Percentiles rank a stretch among this genome's conserved stretches.
phyloP scores from a whole-genome alignment of 2,797 vertebrate genomes.

The Xiphophorus birchmanni region DNA sequence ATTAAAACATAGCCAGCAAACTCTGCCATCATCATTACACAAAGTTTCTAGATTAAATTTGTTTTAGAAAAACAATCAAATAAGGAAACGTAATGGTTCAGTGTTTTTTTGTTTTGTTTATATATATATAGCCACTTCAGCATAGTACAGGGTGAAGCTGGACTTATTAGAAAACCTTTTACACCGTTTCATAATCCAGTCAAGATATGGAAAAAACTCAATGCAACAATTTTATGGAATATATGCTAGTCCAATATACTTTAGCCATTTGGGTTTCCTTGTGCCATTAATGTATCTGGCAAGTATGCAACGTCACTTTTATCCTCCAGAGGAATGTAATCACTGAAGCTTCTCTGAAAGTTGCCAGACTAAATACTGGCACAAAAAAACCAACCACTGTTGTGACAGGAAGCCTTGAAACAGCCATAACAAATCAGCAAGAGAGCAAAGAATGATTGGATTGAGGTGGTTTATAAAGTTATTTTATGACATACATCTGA shows the following conservation, averaged over 20 bases:
- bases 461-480: constrained; percentile 58
- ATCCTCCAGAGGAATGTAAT: constrained; percentile 54
- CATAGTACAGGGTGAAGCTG: not conserved
- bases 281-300: not conserved
- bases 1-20: not conserved
- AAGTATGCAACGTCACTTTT: constrained; percentile 63
- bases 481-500: constrained; percentile 68
- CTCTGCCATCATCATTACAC: not conserved
- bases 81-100: not conserved
- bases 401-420: constrained; percentile 64
- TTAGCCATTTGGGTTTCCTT: not conserved
- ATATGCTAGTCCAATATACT: not conserved
- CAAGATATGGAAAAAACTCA: not conserved
- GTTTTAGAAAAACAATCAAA: not conserved
- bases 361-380: constrained; percentile 71
- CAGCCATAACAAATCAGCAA: constrained; percentile 67
- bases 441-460: constrained; percentile 42
- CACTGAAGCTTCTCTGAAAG: constrained; percentile 70
- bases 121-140: too few relatives aligned
- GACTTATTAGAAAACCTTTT: not conserved
- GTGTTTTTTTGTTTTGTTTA: too few relatives aligned
- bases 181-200: not conserved
- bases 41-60: not conserved
- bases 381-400: constrained; percentile 64
- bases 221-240: not conserved